Evolutionary conservation across 2,113 vertebrate species (phyloP), one percentile per base, ranked within the genome.

Genomic region (Nannospalax galili): DNA sequence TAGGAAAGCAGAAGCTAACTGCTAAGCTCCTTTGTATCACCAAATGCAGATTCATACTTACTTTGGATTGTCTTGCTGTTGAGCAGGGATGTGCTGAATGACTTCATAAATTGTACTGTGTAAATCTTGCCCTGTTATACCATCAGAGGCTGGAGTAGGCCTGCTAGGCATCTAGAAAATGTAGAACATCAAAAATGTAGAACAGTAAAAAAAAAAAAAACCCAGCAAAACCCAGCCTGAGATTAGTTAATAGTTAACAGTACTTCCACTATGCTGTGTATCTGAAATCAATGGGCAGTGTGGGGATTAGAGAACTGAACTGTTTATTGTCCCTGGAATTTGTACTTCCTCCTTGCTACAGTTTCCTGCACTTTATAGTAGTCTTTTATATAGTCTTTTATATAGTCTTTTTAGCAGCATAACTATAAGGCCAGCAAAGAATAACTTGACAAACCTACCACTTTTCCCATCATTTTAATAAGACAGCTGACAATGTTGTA

Each of bases 51-150:
- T 60, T 95, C 69, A 72, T 88, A 98, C 98, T 98, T 98, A 98
- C 98, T 98, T 95, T 67, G 96, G 93, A 40, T 86, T 90, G 26
- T 98, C 97, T 80, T 97, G 90, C 24, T 98, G 96, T 0, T 40
- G 98, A 69, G 97, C 97, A 89, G 98, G 98, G 96, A 98, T 92
- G 65, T 98, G 97, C 35, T 98, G 98, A 96, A 99, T 99, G 64
- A 99, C 98, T 97, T 99, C 98, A 67, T 99, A 99, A 93, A 99
- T 89, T 0, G 98, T 98, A 75, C 85, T 97, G 40, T 97, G 96
- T 48, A 97, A 37, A 40, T 98, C 98, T 80, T 97, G 98, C 32
- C 92, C 93, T n/a, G 97, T 24, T 1, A 94, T 45, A 84, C 80
- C 90, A 73, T 97, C 97, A 90, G 98, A 97, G 87, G 24, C 93